Base-by-base conservation (phyloP, 2,113 vertebrate species). In the Varanus salvator region DNA sequence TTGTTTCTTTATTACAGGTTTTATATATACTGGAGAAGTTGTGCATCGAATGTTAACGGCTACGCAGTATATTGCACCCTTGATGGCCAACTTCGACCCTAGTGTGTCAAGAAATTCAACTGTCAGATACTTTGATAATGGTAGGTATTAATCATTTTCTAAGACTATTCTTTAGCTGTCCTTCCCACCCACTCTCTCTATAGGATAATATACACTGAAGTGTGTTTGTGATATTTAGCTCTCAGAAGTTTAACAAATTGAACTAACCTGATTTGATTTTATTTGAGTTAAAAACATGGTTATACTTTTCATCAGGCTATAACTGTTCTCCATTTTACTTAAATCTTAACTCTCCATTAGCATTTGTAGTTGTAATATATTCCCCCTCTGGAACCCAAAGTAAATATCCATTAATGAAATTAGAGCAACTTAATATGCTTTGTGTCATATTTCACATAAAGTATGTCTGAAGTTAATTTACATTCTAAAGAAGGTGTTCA, bases 81-180 rank as follows among this genome's bases (percentile, higher is more conserved):
- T 99, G 89, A 99, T 99, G 99, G 99, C 99, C 89, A 99, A 99
- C 97, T 99, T 99, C 94, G 99, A 99, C 96, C 99, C 99, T 88
- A 99, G 99, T 89, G 98, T 99, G 91, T 99, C 99, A 94, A 98
- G 99, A 96, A 99, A 99, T 97, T 99, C 99, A 75, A 99, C 99
- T 4, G 98, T 99, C 96, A 98, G 99, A 97, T 99, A 99, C 95
- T 99, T 99, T 96, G 99, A 99, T 96, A 99, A 99, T 93, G 99
- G 99, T 99, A 98, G 94, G 97, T 96, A 95, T 87, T 38, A 89
- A 88, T 85, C 27, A 27, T 92, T 92, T 75, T 68, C 89, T 1
- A 95, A 50, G 72, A 90, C n/a, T 92, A 66, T 90, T 81, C 3
- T 82, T 93, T 84, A 87, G 12, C 57, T 92, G 25, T 71, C 92